Evolutionary conservation across 2,797 vertebrate species (phyloP), one percentile per base, ranked within the genome.

Genomic region (Fistularia commersonii): DNA sequence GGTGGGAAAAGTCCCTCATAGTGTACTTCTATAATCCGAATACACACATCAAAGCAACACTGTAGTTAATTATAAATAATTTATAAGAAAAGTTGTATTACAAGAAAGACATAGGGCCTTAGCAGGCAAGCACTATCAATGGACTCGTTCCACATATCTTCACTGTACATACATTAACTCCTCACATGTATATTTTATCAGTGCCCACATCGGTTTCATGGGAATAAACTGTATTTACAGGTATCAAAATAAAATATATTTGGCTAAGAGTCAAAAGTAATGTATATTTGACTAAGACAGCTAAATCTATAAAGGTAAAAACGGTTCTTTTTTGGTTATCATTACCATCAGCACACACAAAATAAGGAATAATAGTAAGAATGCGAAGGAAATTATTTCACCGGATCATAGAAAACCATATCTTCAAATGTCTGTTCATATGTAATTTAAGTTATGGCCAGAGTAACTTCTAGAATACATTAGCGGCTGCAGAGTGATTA

Each of bases 181-280:
- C 54, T 57, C 46, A 79, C 45, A 52, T 70, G 60, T 69, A 61
- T 57, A 54, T 50, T 45, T 57, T 2, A 54, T 41, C 35, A 65
- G 44, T 66, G 45, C 47, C 61, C 42, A 56, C 40, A 42, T 53
- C 54, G 59, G 0, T 46, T 56, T 46, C 48, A 55, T 31, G 45
- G 8, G 68, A 57, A 65, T 34, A 48, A 57, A 57, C 48, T 43
- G 41, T 75, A 76, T 79, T 66, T 79, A 79, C 74, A 85, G 41
- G 51, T 61, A 71, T 59, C 9, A 60, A 64, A 73, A 72, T 39
- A 57, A 14, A 51, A 34, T 13, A 23, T 37, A 48, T 45, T 39
- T 5, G 41, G 23, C 23, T 23, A 23, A 23, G 48, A 39, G 51
- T 7, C 31, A 64, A 58, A 33, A 38, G 44, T n/a, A 46, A 60